These are phyloP conservation scores for Gulo gulo DNA, from an alignment of 2,113 vertebrate species.

Conservation along the genomic window DNA sequence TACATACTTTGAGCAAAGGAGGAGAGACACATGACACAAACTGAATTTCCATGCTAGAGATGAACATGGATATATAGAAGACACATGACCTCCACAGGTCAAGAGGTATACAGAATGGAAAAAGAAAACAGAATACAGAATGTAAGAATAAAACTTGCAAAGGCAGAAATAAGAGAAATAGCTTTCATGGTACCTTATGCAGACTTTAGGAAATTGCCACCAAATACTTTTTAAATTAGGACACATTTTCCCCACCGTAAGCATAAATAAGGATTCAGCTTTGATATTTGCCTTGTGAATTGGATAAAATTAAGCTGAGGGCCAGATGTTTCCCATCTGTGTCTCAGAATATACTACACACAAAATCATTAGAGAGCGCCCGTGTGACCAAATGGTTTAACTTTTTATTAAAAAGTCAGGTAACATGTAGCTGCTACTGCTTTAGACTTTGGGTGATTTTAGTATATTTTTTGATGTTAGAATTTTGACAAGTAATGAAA, in stretches of 20 bases:
- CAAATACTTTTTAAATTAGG: slow-evolving; percentile 58
- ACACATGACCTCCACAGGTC: background rate
- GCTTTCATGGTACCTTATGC: background rate
- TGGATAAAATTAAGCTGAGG: slow-evolving; percentile 48
- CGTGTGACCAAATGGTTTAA: background rate
- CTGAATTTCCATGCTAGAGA: background rate
- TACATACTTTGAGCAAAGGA: background rate
- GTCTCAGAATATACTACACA: slow-evolving; percentile 14
- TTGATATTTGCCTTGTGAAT: slow-evolving; percentile 24
- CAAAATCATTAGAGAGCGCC: slow-evolving; percentile 3
- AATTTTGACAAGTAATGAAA: slow-evolving; percentile 30
- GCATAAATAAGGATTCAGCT: slow-evolving; percentile 28
- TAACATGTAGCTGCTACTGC: background rate
- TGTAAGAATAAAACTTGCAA: background rate
- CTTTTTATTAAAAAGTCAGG: slow-evolving; percentile 5
- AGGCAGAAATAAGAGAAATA: slow-evolving; percentile 8
- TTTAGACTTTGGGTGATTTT: slow-evolving; percentile 6
- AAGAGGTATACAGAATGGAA: background rate
- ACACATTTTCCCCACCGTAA: slow-evolving; percentile 34
- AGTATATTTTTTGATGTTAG: background rate
- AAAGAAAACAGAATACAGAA: background rate
- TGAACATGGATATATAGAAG: background rate
- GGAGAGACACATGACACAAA: background rate
- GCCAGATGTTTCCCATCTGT: slow-evolving; percentile 3
- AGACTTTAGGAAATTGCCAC: slow-evolving; percentile 15